A percentile compares a stretch with the other conserved stretches of the same genome.
These are phyloP conservation scores for Allobates femoralis DNA, from an alignment of 2,797 vertebrate species.

Conservation along the genomic window DNA sequence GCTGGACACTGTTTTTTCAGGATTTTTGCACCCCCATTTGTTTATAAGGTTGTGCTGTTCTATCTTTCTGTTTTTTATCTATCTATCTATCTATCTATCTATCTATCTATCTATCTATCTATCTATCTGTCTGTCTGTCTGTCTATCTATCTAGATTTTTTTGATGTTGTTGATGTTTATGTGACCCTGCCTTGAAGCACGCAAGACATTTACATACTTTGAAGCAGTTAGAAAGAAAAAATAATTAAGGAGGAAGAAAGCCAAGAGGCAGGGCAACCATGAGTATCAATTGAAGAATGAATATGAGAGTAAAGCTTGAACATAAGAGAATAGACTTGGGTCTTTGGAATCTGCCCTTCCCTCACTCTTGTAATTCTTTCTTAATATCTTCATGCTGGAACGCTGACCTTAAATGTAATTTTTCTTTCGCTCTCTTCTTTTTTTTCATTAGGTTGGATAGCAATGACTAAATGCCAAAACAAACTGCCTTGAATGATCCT, in stretches of 20 bases:
- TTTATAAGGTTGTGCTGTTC: no score
- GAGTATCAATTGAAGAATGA: background rate
- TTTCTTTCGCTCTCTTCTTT: background rate
- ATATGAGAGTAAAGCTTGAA: background rate
- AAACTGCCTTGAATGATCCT: constrained; percentile 75
- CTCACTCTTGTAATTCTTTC: constrained; percentile 36
- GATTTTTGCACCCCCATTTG: no score
- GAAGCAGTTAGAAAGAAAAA: background rate
- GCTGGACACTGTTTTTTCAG: no score
- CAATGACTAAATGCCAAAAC: constrained; percentile 66
- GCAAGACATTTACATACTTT: background rate
- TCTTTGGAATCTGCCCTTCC: background rate
- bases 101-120: no score
- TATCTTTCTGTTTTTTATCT: no score
- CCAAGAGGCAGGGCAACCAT: background rate
- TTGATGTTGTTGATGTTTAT: background rate
- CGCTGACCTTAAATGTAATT: constrained; percentile 30
- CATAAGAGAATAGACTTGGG: background rate
- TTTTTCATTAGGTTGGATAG: constrained; percentile 57
- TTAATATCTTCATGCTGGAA: constrained; percentile 34
- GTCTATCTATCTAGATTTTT: no score
- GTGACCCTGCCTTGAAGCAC: background rate
- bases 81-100: no score
- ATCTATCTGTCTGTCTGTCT: no score
- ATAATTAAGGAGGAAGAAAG: background rate